Conservation (phyloP, 2,113 vertebrate genomes). For the Trematocara macrostoma region DNA sequence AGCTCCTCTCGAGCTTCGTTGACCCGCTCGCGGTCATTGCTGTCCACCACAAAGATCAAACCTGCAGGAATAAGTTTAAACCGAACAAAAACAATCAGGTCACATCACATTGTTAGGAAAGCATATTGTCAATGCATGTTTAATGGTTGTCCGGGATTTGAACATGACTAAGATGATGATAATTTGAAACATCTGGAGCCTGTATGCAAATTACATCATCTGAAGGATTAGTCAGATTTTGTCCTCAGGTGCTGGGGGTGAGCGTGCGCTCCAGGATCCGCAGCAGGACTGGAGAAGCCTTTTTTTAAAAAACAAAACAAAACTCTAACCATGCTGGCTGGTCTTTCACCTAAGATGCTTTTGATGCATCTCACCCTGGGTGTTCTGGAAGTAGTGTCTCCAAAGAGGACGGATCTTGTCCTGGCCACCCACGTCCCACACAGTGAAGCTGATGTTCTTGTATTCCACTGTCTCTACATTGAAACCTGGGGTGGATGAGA, state of each 20-base stretch:
- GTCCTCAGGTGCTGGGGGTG: conserved; percentile 1
- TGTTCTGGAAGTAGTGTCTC: conserved; percentile 98
- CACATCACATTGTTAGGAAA: background rate
- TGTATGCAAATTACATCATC: conserved; percentile 22
- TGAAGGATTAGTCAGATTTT: conserved; percentile 33
- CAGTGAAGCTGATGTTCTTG: conserved; percentile 98
- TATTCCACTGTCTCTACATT: conserved; percentile 97
- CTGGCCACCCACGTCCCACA: conserved; percentile 98
- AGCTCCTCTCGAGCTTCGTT: conserved; percentile 94
- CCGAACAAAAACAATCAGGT: background rate
- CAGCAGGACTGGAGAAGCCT: background rate
- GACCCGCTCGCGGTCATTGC: conserved; percentile 93
- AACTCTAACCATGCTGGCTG: background rate
- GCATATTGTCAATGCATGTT: background rate
- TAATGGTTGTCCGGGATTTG: background rate
- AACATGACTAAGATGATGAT: conserved; percentile 9
- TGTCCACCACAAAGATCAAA: conserved; percentile 97
- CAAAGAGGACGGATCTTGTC: conserved; percentile 97
- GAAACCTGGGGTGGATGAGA: conserved; percentile 76
- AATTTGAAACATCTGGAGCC: conserved; percentile 20
- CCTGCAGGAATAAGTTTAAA: conserved; percentile 43
- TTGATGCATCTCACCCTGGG: conserved; percentile 78
- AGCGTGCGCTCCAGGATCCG: conserved; percentile 1
- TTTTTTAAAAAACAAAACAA: background rate
- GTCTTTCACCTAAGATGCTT: background rate